phyloP scores from a whole-genome alignment of 2,113 vertebrate species.

The Bombycilla garrulus region DNA sequence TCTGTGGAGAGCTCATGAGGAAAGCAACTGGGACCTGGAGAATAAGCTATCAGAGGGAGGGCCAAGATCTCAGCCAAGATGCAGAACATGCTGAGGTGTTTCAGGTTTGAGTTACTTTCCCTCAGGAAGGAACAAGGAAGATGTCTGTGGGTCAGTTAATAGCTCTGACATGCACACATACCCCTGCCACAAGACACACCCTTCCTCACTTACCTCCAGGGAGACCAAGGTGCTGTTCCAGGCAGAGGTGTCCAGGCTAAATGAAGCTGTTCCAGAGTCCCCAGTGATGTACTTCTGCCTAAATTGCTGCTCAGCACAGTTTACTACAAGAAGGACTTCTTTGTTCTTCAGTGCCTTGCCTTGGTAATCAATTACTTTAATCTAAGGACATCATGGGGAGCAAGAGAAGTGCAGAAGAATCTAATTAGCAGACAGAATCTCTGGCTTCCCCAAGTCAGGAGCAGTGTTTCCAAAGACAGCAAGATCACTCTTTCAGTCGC shows the following conservation, averaged over 20 bases:
- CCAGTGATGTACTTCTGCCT: constrained; percentile 27
- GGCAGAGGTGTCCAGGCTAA: constrained; percentile 29
- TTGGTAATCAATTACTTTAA: constrained; percentile 22
- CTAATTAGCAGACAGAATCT: not conserved
- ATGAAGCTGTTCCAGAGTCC: constrained; percentile 18
- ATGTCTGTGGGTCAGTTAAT: not conserved
- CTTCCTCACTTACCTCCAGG: constrained; percentile 35
- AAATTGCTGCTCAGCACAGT: not conserved
- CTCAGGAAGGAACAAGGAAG: not conserved
- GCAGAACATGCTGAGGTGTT: not conserved
- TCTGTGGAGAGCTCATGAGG: not conserved
- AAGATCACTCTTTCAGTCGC: not conserved
- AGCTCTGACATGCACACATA: not conserved
- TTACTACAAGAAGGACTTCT: not conserved
- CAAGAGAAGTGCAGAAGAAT: not conserved
- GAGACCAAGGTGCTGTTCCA: constrained; percentile 10
- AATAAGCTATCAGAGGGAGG: not conserved
- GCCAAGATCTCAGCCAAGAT: not conserved
- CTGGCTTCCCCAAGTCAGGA: not conserved
- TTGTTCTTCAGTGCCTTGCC: constrained; percentile 22
- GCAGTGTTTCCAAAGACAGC: not conserved
- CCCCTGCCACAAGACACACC: not conserved
- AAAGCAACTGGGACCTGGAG: not conserved
- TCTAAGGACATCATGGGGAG: not conserved
- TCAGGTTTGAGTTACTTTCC: not conserved